Evolutionary conservation across 2,113 vertebrate species (phyloP).

Genomic region (Anhinga rufa): DNA sequence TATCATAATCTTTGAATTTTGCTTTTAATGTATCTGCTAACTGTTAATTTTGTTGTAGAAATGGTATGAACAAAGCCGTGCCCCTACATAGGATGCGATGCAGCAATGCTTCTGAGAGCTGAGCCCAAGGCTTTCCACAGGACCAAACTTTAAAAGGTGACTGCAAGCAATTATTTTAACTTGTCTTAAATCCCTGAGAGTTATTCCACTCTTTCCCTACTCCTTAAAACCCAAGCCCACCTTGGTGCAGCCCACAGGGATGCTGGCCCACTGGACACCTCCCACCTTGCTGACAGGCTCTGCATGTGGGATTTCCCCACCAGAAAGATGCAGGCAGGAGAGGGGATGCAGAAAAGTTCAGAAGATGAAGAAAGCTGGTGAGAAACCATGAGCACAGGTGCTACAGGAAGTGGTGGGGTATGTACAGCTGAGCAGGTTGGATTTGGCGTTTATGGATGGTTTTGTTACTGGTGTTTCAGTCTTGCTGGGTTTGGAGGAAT

Average conservation of each 20-base stretch:
- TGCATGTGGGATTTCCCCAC: neutral
- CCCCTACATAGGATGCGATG: neutral
- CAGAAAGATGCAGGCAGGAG: neutral
- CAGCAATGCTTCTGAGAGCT: neutral
- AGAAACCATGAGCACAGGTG: accelerated
- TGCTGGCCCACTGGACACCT: neutral
- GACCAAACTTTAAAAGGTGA: neutral
- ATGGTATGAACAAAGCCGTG: neutral
- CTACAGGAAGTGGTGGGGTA: neutral
- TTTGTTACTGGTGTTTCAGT: neutral
- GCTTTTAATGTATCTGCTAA: neutral
- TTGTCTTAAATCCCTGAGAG: neutral
- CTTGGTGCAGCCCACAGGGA: accelerated
- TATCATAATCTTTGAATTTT: neutral
- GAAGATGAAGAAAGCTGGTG: neutral
- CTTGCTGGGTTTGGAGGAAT: neutral
- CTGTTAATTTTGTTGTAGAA: neutral
- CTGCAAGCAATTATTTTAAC: neutral
- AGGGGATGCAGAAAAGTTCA: neutral
- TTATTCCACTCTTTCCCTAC: neutral
- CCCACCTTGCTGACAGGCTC: neutral
- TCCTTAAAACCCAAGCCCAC: neutral
- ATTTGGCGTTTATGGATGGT: neutral
- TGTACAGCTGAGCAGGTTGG: neutral
- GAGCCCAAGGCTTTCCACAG: neutral